A percentile compares a stretch with the other conserved stretches of the same genome.
Conservation (phyloP, 2,888 invertebrate species). For the Phaedon cochleariae region DNA sequence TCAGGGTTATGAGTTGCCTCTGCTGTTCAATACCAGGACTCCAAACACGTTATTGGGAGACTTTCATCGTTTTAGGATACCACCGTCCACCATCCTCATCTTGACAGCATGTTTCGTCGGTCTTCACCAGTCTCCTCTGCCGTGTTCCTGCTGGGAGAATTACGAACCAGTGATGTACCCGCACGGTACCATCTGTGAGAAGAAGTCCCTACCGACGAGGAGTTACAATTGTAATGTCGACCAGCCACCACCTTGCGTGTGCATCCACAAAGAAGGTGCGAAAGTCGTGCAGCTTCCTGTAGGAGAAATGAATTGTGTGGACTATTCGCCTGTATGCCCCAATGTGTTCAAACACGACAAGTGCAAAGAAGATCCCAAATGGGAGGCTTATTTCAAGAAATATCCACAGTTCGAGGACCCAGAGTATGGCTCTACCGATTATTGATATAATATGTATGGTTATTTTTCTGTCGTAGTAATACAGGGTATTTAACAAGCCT, state of each 20-base stretch:
- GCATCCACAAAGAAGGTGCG: background rate
- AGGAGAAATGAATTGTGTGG: background rate
- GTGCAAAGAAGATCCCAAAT: background rate
- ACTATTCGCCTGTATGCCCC: background rate
- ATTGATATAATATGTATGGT: no score
- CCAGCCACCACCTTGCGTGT: background rate
- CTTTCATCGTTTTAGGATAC: background rate
- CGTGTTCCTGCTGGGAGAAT: background rate
- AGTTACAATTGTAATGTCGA: background rate
- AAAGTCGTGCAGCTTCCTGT: background rate
- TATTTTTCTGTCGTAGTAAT: no score
- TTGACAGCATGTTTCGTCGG: background rate
- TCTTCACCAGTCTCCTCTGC: background rate
- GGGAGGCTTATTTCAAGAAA: background rate
- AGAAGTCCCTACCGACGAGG: background rate
- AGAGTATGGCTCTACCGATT: background rate
- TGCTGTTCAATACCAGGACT: no score
- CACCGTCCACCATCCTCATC: background rate
- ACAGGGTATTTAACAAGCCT: no score
- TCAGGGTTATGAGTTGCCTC: no score
- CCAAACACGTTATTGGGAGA: no score
- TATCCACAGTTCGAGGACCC: background rate
- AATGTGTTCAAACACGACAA: background rate
- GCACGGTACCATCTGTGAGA: background rate
- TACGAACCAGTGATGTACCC: background rate